phyloP scores from a whole-genome alignment of 2,113 vertebrate species.

The Eudyptes chrysolophus region DNA sequence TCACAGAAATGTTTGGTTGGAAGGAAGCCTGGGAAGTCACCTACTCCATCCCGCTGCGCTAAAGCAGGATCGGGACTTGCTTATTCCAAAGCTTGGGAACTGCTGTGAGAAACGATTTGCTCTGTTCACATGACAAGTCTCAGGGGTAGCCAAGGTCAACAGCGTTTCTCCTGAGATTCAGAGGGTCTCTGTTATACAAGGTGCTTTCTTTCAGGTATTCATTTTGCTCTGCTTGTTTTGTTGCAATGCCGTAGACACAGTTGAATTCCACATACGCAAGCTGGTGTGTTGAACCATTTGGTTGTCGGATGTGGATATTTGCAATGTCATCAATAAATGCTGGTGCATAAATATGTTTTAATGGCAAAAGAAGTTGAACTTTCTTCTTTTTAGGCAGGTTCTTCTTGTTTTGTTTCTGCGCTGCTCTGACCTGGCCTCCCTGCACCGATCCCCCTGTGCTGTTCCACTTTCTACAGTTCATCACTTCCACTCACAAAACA shows the following conservation, averaged over 20 bases:
- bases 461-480: neutral
- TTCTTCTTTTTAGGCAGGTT: neutral
- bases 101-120: neutral
- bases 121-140: neutral
- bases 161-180: fast-evolving
- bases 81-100: neutral
- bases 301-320: neutral
- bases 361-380: neutral
- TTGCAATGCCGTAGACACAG: neutral
- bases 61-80: neutral
- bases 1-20: neutral
- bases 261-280: neutral
- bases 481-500: neutral
- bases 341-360: neutral
- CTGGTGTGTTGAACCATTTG: neutral
- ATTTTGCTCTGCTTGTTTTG: neutral
- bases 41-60: neutral
- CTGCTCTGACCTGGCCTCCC: neutral
- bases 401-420: neutral
- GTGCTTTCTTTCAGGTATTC: neutral
- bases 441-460: neutral
- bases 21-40: neutral
- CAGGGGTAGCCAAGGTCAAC: neutral
- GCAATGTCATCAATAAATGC: neutral
- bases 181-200: neutral